These are phyloP conservation scores for Trichoplusia ni DNA, from an alignment of 1,140 invertebrate genomes.

Conservation along the genomic window DNA sequence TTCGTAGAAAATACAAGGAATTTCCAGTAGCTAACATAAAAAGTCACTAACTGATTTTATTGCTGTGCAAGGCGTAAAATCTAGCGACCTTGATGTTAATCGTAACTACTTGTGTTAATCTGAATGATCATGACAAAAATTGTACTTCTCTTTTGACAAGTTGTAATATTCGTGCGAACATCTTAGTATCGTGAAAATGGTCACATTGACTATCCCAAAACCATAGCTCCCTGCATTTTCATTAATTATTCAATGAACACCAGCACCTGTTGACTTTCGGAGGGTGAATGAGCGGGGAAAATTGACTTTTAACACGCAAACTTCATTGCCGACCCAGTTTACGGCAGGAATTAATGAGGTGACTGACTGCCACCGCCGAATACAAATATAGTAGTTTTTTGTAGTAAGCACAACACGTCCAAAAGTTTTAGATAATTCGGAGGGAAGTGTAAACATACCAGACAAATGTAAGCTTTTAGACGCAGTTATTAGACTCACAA, in stretches of 20 bases:
- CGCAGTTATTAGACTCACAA: slow-evolving; percentile 9
- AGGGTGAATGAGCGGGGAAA: slow-evolving; percentile 33
- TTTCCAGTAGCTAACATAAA: background rate
- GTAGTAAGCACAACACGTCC: too few species aligned
- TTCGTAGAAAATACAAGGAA: slow-evolving; percentile 21
- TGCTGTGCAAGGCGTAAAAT: slow-evolving; percentile 7
- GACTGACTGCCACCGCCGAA: background rate
- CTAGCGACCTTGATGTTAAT: slow-evolving; percentile 1
- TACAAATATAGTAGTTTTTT: slow-evolving; percentile 11
- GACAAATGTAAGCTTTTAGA: slow-evolving; percentile 9
- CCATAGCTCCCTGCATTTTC: slow-evolving; percentile 24
- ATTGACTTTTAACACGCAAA: slow-evolving; percentile 44
- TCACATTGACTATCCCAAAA: background rate
- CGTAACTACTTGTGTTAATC: slow-evolving; percentile 5
- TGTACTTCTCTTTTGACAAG: background rate
- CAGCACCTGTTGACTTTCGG: slow-evolving; percentile 49
- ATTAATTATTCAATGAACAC: slow-evolving; percentile 50
- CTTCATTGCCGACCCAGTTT: slow-evolving; percentile 35
- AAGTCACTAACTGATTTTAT: slow-evolving; percentile 10
- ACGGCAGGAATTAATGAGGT: slow-evolving; percentile 13
- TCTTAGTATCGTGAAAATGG: background rate
- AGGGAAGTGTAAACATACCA: too few species aligned
- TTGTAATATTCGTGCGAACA: too few species aligned
- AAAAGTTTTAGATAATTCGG: too few species aligned
- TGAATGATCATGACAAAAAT: background rate